phyloP scores from a whole-genome alignment of 2,797 vertebrate species.

The Tympanoctomys barrerae region DNA sequence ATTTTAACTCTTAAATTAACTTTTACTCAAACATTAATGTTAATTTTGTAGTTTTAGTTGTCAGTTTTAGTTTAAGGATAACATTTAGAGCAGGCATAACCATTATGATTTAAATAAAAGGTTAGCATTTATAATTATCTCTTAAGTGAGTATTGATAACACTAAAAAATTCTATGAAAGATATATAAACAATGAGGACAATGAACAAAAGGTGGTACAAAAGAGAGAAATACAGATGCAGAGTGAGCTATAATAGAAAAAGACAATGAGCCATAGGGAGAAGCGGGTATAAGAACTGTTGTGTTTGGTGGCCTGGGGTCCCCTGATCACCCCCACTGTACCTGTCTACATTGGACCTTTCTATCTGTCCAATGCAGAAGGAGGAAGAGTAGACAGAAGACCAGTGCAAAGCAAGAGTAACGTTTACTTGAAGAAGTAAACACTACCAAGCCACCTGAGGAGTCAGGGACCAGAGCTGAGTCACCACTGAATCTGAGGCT shows the following conservation, averaged over 20 bases:
- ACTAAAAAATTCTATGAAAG: not conserved
- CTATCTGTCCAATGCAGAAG: not conserved
- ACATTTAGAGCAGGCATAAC: not conserved
- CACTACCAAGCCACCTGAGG: not conserved
- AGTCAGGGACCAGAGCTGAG: not conserved
- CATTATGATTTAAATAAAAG: not conserved
- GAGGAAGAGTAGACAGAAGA: not conserved
- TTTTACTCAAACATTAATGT: constrained; percentile 10
- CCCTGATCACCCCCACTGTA: not conserved
- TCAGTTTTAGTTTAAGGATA: not conserved
- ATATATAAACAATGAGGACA: not conserved
- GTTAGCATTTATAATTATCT: not conserved
- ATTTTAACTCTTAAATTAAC: not conserved
- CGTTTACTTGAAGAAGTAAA: not conserved
- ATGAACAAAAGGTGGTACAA: not conserved
- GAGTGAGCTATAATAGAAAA: not conserved
- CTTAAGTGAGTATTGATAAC: not conserved
- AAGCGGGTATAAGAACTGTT: not conserved
- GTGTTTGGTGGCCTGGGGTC: not conserved
- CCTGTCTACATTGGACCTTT: not conserved
- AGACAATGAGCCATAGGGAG: not conserved
- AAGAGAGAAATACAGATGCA: not conserved
- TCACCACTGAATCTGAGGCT: not conserved
- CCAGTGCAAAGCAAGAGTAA: not conserved
- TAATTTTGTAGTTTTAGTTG: not conserved